Evolutionary conservation across 2,113 vertebrate species (phyloP).

Genomic region (Lichenostomus cassidix): DNA sequence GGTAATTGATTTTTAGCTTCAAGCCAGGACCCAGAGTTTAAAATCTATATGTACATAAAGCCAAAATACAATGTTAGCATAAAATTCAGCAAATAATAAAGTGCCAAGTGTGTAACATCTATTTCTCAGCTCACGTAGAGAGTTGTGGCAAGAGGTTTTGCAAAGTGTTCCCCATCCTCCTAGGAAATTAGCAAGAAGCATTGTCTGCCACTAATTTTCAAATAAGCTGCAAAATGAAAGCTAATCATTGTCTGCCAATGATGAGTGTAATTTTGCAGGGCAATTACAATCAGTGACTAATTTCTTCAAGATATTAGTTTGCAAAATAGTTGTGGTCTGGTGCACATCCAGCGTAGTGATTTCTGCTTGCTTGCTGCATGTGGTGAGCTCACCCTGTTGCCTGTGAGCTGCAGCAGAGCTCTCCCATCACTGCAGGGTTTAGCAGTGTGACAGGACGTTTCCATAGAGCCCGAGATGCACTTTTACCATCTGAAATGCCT

Average conservation of each 20-base stretch:
- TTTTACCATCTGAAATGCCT: background rate
- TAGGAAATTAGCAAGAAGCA: background rate
- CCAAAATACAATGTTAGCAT: background rate
- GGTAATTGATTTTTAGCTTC: background rate
- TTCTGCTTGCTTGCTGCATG: background rate
- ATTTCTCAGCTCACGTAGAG: background rate
- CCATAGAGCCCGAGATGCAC: background rate
- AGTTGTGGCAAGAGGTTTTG: background rate
- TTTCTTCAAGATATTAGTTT: conserved; percentile 30
- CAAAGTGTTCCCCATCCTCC: background rate
- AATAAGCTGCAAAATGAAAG: background rate
- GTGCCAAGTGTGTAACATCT: background rate
- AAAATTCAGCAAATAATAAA: background rate
- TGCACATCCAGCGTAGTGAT: fast-evolving
- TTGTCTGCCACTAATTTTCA: conserved; percentile 1
- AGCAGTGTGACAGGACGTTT: background rate
- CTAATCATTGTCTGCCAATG: background rate
- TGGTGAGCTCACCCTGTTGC: fast-evolving
- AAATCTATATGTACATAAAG: background rate
- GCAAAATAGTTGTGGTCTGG: conserved; percentile 6
- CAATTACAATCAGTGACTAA: conserved; percentile 17
- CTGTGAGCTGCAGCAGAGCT: background rate
- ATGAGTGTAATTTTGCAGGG: background rate
- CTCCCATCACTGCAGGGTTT: background rate
- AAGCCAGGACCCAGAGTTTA: background rate